These are phyloP conservation scores for Haliclona indistincta DNA, from an alignment of 37 sponge, comb jelly and placozoan species.

Conservation along the genomic window DNA sequence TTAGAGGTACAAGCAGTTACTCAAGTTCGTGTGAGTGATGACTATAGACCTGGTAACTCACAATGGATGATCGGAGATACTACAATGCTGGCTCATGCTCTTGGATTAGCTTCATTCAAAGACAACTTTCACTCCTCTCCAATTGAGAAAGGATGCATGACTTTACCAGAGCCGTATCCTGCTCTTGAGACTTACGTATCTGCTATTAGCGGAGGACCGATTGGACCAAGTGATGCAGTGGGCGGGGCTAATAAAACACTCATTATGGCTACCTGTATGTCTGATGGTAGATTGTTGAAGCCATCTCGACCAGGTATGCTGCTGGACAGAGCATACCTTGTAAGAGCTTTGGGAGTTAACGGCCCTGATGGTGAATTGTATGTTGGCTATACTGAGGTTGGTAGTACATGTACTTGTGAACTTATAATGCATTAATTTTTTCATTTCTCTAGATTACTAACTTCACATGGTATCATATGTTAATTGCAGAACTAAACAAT, in stretches of 20 bases:
- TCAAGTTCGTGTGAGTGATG: constrained; percentile 37
- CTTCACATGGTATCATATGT: constrained; percentile 54
- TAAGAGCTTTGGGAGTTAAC: constrained; percentile 20
- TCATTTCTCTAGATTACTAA: constrained; percentile 13
- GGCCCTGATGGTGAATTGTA: not conserved
- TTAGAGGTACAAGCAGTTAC: constrained; percentile 49
- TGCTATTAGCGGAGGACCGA: constrained; percentile 41
- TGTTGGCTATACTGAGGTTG: too few relatives aligned
- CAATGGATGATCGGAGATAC: constrained; percentile 69
- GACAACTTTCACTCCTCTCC: constrained; percentile 51
- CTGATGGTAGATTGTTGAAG: constrained; percentile 36
- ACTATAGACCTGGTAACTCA: constrained; percentile 37
- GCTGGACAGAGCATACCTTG: constrained; percentile 16
- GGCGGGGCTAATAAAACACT: constrained; percentile 24
- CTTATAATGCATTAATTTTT: not conserved
- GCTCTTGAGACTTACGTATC: constrained; percentile 28
- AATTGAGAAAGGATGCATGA: constrained; percentile 23
- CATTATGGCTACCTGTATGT: constrained; percentile 44
- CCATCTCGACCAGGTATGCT: constrained; percentile 35
- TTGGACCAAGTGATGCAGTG: constrained; percentile 25
- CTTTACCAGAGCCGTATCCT: constrained; percentile 16
- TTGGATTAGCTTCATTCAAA: constrained; percentile 59
- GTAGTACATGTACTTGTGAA: too few relatives aligned
- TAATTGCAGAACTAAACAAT: constrained; percentile 51
- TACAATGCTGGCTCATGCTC: constrained; percentile 31